These are phyloP conservation scores for Kradibia gibbosae DNA, from an alignment of 1,140 invertebrate genomes.

Conservation along the genomic window DNA sequence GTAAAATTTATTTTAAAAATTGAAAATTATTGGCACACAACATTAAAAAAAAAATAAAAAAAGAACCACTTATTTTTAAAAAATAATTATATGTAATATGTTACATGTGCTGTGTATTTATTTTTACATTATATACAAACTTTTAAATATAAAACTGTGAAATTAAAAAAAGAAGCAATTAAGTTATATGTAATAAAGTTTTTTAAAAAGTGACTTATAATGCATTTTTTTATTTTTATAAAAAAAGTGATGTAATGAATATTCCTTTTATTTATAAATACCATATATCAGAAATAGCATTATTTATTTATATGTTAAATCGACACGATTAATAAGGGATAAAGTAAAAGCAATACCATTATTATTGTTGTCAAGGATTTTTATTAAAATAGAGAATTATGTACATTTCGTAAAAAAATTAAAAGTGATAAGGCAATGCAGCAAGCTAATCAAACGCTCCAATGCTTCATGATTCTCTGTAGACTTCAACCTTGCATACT, in stretches of 20 bases:
- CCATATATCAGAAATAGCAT: background rate
- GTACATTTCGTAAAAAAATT: conserved; percentile 49
- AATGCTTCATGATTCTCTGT: conserved; percentile 40
- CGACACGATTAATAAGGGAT: too few relatives aligned
- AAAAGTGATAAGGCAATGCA: conserved; percentile 50
- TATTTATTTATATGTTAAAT: conserved; percentile 1
- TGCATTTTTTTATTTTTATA: too few relatives aligned
- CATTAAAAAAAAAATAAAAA: conserved; percentile 23
- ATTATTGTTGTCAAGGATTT: conserved; percentile 43
- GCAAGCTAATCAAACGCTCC: conserved; percentile 41
- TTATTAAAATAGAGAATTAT: conserved; percentile 51
- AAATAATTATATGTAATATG: conserved; percentile 28
- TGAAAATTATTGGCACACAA: background rate
- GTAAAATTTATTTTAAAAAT: conserved; percentile 15
- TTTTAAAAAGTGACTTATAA: conserved; percentile 37
- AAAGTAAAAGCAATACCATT: conserved; percentile 23
- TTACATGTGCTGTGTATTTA: conserved; percentile 38
- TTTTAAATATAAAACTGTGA: conserved; percentile 35
- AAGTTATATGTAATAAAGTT: conserved; percentile 42
- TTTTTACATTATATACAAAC: conserved; percentile 35
- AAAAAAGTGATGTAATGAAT: too few relatives aligned
- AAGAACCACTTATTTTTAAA: conserved; percentile 32
- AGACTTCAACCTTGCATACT: conserved; percentile 45
- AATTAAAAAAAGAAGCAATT: conserved; percentile 34
- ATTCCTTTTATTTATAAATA: background rate